Evolutionary conservation across 2,797 vertebrate genomes (phyloP).

Genomic region (Stomatorhinus walkeri): DNA sequence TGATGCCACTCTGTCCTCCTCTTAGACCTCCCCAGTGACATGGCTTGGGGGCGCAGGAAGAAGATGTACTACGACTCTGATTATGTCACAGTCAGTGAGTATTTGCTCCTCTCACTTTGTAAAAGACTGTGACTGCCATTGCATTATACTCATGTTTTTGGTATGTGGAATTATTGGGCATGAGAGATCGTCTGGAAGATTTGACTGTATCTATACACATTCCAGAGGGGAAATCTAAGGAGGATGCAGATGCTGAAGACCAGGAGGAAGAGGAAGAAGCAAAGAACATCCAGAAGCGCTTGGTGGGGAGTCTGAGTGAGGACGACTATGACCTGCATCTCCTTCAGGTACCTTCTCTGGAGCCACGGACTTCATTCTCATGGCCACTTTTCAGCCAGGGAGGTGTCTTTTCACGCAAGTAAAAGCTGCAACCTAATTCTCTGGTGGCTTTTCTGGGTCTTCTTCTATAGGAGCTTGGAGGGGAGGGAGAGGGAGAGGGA

Average conservation of each 20-base stretch:
- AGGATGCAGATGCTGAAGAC: conserved; percentile 76
- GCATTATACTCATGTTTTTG: background rate
- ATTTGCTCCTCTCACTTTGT: background rate
- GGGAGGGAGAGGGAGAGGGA: conserved; percentile 47
- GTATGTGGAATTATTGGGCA: background rate
- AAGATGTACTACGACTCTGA: conserved; percentile 82
- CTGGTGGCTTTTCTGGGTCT: background rate
- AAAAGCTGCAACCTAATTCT: background rate
- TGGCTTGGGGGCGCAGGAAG: conserved; percentile 88
- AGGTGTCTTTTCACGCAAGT: background rate
- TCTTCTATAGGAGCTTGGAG: conserved; percentile 53
- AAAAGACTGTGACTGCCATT: background rate
- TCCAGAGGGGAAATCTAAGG: conserved; percentile 59
- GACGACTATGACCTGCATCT: conserved; percentile 85
- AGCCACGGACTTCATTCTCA: background rate
- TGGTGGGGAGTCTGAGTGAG: conserved; percentile 74
- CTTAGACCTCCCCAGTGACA: conserved; percentile 71
- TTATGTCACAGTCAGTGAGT: conserved; percentile 61
- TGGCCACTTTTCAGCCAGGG: background rate
- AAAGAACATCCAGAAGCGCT: conserved; percentile 77
- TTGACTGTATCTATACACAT: background rate
- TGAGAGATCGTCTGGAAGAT: background rate
- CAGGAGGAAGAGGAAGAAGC: conserved; percentile 88
- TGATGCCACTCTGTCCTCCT: background rate
- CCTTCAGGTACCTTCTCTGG: conserved; percentile 56